A percentile compares a stretch with the other conserved stretches of the same genome.
Evolutionary conservation across 2,797 vertebrate species (phyloP).

Genomic region (Carapus acus): DNA sequence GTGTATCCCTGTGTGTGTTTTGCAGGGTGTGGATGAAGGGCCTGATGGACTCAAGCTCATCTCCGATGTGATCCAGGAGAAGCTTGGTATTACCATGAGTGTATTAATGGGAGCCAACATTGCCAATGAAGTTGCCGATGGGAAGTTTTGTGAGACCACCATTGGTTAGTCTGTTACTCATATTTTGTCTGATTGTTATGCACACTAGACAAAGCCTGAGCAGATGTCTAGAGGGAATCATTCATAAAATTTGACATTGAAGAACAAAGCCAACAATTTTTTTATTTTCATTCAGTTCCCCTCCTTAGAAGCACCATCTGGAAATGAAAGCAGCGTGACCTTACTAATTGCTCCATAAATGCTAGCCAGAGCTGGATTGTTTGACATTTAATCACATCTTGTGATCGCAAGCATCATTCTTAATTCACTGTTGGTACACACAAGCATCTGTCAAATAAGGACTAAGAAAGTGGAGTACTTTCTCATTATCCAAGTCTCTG

Average conservation of each 20-base stretch:
- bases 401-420: constrained; percentile 2
- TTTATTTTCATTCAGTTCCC: constrained; percentile 5
- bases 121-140: constrained; percentile 92
- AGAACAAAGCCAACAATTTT: constrained; percentile 1
- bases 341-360: constrained; percentile 12
- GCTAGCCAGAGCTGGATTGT: neutral
- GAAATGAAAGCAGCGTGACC: constrained; percentile 14
- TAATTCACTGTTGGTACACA: neutral
- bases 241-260: constrained; percentile 8
- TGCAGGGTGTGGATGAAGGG: constrained; percentile 89
- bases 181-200: neutral
- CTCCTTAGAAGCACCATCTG: constrained; percentile 11
- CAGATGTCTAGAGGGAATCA: neutral
- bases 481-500: neutral
- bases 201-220: neutral
- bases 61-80: constrained; percentile 90
- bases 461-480: neutral
- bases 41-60: constrained; percentile 90
- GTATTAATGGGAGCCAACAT: constrained; percentile 98
- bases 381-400: neutral
- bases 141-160: constrained; percentile 98
- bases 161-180: constrained; percentile 76
- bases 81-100: constrained; percentile 82
- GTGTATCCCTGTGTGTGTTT: constrained; percentile 10
- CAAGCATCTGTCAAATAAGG: neutral